Base-by-base conservation (phyloP, 2,113 vertebrate species). In the Silurus glanis region DNA sequence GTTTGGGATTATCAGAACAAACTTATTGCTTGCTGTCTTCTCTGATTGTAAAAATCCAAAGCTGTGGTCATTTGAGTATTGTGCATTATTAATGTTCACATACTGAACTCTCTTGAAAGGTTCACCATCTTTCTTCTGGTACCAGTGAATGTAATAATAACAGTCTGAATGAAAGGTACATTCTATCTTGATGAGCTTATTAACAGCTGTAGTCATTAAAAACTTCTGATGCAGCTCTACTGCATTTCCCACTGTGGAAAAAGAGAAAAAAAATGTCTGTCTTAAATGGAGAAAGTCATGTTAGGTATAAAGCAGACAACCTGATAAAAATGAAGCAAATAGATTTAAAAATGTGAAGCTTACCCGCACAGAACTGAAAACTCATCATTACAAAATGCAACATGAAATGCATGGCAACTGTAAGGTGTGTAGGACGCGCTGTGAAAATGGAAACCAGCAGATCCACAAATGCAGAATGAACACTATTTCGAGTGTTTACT, bases 41-140 rank as follows among this genome's bases (percentile, higher is more conserved):
- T 86, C 83, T 79, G 78, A 75, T 56, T 67, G n/a, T 12, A 86
- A 86, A 0, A 17, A 49, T 2, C 62, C 25, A 78, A 45, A 85
- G 56, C 66, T 80, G 66, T 23, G 28, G 0, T 86, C 88, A 79
- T 83, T 69, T 3, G 0, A 5, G 16, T n/a, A 5, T 1, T 5
- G 6, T 61, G 1, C 82, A 53, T 17, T 5, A 10, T 0, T 25
- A 2, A 49, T 69, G 4, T 13, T 0, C 61, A 59, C 16, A 72
- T 71, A 80, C n/a, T 56, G 55, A 53, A 87, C 19, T 80, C 86
- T 87, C 13, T 72, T 80, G 6, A 87, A 80, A 56, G 25, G 53
- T 79, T 79, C 62, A 67, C n/a, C 55, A 4, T 56, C 9, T 83
- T 62, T 83, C 64, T 84, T 82, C 86, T 87, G 82, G 56, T 87